Evolutionary conservation across 2,888 invertebrate genomes (phyloP).

Genomic region (Atherix ibis): DNA sequence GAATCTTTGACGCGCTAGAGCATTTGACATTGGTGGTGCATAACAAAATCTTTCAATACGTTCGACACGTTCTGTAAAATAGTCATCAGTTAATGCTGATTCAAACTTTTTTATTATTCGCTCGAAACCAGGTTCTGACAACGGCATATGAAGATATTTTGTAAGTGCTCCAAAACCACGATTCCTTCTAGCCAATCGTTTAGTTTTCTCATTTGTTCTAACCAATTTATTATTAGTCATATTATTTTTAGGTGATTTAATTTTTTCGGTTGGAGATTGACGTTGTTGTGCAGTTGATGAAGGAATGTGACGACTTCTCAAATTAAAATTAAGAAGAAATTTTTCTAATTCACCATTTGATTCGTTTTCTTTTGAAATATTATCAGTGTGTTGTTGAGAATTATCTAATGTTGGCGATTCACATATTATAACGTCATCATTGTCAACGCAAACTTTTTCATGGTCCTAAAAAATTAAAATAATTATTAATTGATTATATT

Average conservation of each 20-base stretch:
- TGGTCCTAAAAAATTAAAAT: constrained; percentile 28
- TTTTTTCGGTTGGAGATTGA: constrained; percentile 12
- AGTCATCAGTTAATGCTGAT: constrained; percentile 30
- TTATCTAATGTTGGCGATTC: constrained; percentile 28
- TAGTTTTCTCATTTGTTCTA: constrained; percentile 19
- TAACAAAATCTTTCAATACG: constrained; percentile 36
- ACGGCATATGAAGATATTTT: constrained; percentile 35
- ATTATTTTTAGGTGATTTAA: constrained; percentile 3
- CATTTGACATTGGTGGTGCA: constrained; percentile 28
- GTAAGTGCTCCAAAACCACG: constrained; percentile 33
- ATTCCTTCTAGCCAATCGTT: constrained; percentile 29
- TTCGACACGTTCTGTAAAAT: constrained; percentile 36
- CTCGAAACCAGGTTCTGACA: constrained; percentile 38
- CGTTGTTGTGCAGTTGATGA: constrained; percentile 2
- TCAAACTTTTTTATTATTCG: constrained; percentile 35
- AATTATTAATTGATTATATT: background rate
- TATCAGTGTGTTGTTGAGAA: constrained; percentile 14
- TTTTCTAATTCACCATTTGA: constrained; percentile 23
- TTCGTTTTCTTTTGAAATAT: constrained; percentile 20
- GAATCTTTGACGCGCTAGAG: constrained; percentile 19
- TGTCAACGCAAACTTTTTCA: constrained; percentile 33
- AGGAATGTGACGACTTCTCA: constrained; percentile 19
- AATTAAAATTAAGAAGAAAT: constrained; percentile 35
- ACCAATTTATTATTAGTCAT: background rate
- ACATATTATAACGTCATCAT: constrained; percentile 30